Percentiles rank a stretch among this genome's conserved stretches.
Conservation (phyloP, 1,140 invertebrate genomes). For the Pomacea maculata region DNA sequence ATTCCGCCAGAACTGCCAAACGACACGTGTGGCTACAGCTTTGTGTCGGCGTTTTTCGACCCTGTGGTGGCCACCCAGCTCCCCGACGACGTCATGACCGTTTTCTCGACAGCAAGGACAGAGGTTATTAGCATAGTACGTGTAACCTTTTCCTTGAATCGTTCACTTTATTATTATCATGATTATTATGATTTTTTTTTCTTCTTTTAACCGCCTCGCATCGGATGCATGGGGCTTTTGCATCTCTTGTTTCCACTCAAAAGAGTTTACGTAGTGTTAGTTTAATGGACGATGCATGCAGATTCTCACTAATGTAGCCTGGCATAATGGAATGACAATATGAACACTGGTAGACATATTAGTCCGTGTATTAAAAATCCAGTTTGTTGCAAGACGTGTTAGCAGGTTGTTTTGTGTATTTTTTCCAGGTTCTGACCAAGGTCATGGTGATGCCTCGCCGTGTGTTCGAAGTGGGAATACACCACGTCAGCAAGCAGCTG, state of each 20-base stretch:
- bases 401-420: neutral
- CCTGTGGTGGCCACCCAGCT: slow-evolving; percentile 20
- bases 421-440: slow-evolving; percentile 56
- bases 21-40: slow-evolving; percentile 49
- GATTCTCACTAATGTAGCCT: too few relatives aligned
- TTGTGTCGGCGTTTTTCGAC: slow-evolving; percentile 61
- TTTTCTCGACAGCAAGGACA: slow-evolving; percentile 12
- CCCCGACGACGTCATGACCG: slow-evolving; percentile 17
- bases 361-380: too few relatives aligned
- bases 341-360: too few relatives aligned
- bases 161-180: too few relatives aligned
- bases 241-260: too few relatives aligned
- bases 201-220: too few relatives aligned
- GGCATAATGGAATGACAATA: too few relatives aligned
- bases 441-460: slow-evolving; percentile 52
- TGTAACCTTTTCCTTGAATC: neutral
- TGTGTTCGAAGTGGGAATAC: slow-evolving; percentile 64
- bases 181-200: too few relatives aligned
- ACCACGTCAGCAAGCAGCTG: slow-evolving; percentile 59
- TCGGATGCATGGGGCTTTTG: too few relatives aligned
- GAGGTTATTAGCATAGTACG: slow-evolving; percentile 23
- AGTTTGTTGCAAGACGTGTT: too few relatives aligned
- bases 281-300: too few relatives aligned
- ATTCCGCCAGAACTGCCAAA: slow-evolving; percentile 33
- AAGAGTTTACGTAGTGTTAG: too few relatives aligned